Base-by-base conservation (phyloP, 2,113 vertebrate genomes). In the Gambusia affinis region DNA sequence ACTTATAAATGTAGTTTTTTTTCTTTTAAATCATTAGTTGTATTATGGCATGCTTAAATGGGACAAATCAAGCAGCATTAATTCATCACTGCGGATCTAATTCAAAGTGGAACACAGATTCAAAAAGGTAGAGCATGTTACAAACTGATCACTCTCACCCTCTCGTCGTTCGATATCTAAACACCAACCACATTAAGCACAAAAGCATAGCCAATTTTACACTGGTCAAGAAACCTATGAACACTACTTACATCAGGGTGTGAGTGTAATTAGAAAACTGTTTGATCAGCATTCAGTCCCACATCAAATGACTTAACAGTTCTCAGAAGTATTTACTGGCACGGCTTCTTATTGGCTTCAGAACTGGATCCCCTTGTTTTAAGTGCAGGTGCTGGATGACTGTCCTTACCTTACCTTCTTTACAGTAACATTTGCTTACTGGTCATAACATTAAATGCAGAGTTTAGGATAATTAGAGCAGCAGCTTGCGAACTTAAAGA, bases 271-370 rank as follows among this genome's bases (percentile, higher is more conserved):
- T 12, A 33, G 7, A 33, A 33, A 64, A 4, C 31, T 65, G 31
- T n/a, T 65, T 65, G 35, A 65, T 27, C 64, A 65, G 64, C 31
- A 64, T 64, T 64, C 63, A 64, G 31, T 14, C 33, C 64, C 17
- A 17, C 3, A 12, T 65, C 22, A 65, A 65, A 37, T 65, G 8
- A 12, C 24, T 65, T 12, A 12, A 27, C 33, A 65, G 33, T 39
- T 24, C 19, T 39, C 33, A 24, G 31, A 22, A 30, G 33, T 37
- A 64, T 37, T 64, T 37, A 64, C 63, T 22, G 31, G 19, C 29
- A 15, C 19, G 1, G 33, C 19, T 11, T 35, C 63, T 64, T 19
- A 31, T 24, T 29, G 10, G 19, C 63, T 35, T 35, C 63, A 37
- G 31, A 33, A 17, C 62, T 14, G 24, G 22, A 35, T n/a, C 11